Evolutionary conservation across 1,140 invertebrate genomes (phyloP).

Genomic region (Brachionus koreanus): DNA sequence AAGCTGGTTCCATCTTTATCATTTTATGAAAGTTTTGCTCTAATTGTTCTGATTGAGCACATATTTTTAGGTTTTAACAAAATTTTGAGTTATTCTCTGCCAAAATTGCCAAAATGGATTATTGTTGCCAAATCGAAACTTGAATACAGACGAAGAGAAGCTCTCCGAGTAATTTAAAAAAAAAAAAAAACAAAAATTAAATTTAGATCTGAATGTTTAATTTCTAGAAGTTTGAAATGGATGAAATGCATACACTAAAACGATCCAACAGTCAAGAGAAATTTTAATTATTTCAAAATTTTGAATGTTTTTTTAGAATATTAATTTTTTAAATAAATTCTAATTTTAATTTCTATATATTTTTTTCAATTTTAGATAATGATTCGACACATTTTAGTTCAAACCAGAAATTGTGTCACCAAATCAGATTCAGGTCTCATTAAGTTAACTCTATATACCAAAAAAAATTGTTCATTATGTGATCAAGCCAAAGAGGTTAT

Average conservation of each 20-base stretch:
- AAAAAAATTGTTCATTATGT: conserved; percentile 74
- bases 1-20: conserved; percentile 6
- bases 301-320: neutral
- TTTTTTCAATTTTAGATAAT: neutral
- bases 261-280: neutral
- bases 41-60: neutral
- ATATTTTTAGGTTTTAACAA: conserved; percentile 23
- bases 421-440: conserved; percentile 47
- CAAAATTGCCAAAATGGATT: conserved; percentile 21
- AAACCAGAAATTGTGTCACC: neutral
- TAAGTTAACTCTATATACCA: conserved; percentile 73
- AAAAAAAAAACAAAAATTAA: neutral
- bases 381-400: neutral
- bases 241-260: conserved; percentile 19
- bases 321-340: neutral
- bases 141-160: conserved; percentile 15
- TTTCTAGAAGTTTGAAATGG: neutral
- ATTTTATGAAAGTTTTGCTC: conserved; percentile 16
- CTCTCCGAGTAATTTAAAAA: neutral
- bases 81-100: neutral
- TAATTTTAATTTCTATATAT: neutral
- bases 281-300: neutral
- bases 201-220: neutral
- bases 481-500: conserved; percentile 72
- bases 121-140: neutral